These are phyloP conservation scores for Willowsia nigromaculata DNA, from an alignment of 2,888 invertebrate genomes.

Conservation along the genomic window DNA sequence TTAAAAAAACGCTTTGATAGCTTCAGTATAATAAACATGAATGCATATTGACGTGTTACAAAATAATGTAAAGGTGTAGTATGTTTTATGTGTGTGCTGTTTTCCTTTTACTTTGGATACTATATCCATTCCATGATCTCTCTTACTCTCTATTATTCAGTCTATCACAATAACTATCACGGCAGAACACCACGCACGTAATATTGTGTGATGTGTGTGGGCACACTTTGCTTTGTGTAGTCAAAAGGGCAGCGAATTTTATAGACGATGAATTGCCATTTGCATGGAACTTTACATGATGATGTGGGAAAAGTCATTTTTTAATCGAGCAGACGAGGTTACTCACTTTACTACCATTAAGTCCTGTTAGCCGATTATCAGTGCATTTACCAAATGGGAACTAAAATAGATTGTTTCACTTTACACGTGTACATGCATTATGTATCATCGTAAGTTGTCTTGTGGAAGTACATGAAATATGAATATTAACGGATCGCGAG, in stretches of 20 bases:
- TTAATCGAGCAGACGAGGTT: background rate
- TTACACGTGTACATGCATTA: background rate
- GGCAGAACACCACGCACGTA: background rate
- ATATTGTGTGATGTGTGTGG: background rate
- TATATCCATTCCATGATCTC: background rate
- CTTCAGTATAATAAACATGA: background rate
- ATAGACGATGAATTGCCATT: background rate
- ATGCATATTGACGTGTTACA: background rate
- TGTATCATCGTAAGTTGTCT: no score
- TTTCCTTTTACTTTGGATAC: background rate
- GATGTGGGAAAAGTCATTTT: conserved; percentile 40
- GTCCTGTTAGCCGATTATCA: conserved; percentile 7
- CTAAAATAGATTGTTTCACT: background rate
- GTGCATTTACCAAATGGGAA: conserved; percentile 41
- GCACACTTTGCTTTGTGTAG: background rate
- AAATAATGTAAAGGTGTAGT: background rate
- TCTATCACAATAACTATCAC: background rate
- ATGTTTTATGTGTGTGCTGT: background rate
- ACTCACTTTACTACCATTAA: background rate
- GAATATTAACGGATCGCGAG: background rate
- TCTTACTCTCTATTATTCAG: background rate
- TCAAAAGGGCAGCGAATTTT: background rate
- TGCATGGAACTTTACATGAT: background rate
- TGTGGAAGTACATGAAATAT: background rate
- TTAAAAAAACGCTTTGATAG: background rate